phyloP scores from a whole-genome alignment of 1,140 invertebrate species.

The Lerema accius region DNA sequence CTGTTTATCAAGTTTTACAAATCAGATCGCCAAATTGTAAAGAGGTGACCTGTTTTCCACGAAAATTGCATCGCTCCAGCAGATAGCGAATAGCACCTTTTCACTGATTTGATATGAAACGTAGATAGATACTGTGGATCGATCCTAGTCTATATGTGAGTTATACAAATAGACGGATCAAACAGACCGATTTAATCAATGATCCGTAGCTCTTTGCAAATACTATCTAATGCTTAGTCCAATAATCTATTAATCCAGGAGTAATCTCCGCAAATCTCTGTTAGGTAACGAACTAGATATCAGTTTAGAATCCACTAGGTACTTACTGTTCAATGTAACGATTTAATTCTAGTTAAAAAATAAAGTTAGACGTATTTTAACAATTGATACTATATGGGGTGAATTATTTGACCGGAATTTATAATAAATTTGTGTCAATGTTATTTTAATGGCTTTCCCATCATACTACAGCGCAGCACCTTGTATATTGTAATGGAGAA shows the following conservation, averaged over 20 bases:
- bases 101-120: conserved; percentile 11
- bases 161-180: conserved; percentile 54
- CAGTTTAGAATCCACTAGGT: too few species aligned
- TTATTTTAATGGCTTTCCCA: too few species aligned
- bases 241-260: conserved; percentile 20
- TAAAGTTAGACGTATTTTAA: too few species aligned
- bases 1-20: background rate
- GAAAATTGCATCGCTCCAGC: conserved; percentile 24
- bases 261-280: conserved; percentile 32
- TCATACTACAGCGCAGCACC: background rate
- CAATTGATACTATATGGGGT: too few species aligned
- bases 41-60: conserved; percentile 19
- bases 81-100: conserved; percentile 17
- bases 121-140: conserved; percentile 33
- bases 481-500: conserved; percentile 1
- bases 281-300: conserved; percentile 2
- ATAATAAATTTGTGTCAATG: too few species aligned
- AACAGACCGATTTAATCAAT: conserved; percentile 52
- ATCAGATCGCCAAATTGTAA: conserved; percentile 7
- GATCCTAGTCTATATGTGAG: conserved; percentile 43
- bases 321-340: too few species aligned
- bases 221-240: conserved; percentile 22
- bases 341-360: too few species aligned
- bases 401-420: too few species aligned
- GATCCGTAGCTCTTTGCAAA: conserved; percentile 43